Conservation (phyloP, 2,797 vertebrate species). For the Nyctalus aviator region DNA sequence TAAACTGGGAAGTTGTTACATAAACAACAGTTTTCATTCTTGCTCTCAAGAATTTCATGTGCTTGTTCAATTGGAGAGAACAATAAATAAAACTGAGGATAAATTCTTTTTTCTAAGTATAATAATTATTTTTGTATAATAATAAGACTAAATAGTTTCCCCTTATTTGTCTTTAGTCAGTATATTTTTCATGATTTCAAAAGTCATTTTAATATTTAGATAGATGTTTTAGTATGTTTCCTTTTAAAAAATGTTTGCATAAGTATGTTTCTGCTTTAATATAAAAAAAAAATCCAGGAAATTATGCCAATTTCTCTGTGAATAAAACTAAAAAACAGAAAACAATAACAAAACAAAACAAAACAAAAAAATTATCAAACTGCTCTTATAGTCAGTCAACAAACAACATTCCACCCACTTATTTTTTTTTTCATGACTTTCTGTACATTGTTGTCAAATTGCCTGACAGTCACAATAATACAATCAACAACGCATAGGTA, state of each 20-base stretch:
- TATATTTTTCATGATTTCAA: neutral
- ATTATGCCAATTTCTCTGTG: conserved; percentile 70
- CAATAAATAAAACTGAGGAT: neutral
- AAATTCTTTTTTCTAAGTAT: neutral
- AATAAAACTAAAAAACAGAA: conserved; percentile 78
- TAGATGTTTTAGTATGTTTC: neutral
- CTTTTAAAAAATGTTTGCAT: neutral
- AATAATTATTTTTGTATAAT: neutral
- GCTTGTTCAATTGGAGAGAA: neutral
- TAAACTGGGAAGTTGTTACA: neutral
- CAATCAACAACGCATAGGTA: conserved; percentile 77
- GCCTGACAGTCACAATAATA: conserved; percentile 82
- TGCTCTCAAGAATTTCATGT: neutral
- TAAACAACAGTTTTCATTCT: neutral
- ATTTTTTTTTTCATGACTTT: conserved; percentile 79
- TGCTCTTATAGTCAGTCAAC: conserved; percentile 75
- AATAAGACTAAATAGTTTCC: neutral
- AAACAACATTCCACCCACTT: conserved; percentile 74
- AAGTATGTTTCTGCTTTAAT: neutral
- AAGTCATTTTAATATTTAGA: neutral
- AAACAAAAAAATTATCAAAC: conserved; percentile 73
- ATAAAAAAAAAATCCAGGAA: neutral
- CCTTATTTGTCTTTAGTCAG: neutral
- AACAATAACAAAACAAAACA: conserved; percentile 43
- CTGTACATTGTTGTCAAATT: conserved; percentile 76